Evolutionary conservation across 1,140 invertebrate genomes (phyloP), one percentile per base, ranked within the genome.

Genomic region (Ceratina australensis): DNA sequence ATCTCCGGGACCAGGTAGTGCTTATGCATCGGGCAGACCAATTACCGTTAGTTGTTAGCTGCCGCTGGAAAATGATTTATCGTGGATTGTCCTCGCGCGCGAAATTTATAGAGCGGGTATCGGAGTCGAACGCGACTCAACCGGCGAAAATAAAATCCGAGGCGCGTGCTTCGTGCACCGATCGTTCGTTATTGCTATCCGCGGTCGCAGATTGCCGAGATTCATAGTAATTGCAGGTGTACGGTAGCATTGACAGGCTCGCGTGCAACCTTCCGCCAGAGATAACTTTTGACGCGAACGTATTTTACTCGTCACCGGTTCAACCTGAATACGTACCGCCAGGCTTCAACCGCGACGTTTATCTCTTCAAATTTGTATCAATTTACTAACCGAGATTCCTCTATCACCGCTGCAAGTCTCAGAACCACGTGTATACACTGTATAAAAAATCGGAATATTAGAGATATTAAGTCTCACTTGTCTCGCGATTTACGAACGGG

Each of bases 31-130:
- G 82, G 76, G 81, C 82, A 52, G 78, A 76, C 81, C 82, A 83
- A 84, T 84, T 84, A 84, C 82, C 82, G 82, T 84, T 83, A 83
- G 81, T 77, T 83, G 80, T 72, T 84, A 67, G 63, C 77, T 80
- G 78, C 82, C 72, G 81, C 52, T 80, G 69, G 71, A 80, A 83
- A 84, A 84, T 84, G 78, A 84, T 84, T 83, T 84, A 84, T 80
- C 81, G 81, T 52, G 78, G 59, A 83, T 80, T 79, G 81, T 80
- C 76, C 72, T 72, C 26, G 22, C 22, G 56, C 28, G 28, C 54
- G 76, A 78, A 74, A 83, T 83, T 83, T 83, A 83, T 83, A 73
- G 82, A 83, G 72, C 33, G 33, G 5, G 33, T 42, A 42, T 42
- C 80, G 54, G 54, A 61, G 79, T 65, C 59, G 24, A 52, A 4